These are phyloP conservation scores for Trichonephila clavata DNA, from an alignment of 1,140 invertebrate species.

Conservation along the genomic window DNA sequence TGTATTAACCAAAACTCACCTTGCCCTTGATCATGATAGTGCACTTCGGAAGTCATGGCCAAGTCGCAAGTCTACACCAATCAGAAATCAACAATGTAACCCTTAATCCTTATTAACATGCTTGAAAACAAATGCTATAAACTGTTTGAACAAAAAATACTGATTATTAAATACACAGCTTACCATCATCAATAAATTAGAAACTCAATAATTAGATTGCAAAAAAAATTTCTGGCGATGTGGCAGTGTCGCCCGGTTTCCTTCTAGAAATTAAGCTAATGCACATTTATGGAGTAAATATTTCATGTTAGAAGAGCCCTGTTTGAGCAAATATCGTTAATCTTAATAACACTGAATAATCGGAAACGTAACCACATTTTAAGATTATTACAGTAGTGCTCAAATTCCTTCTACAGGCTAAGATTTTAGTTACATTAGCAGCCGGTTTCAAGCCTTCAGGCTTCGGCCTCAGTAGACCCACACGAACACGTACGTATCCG, in stretches of 20 bases:
- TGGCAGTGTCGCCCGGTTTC: constrained; percentile 64
- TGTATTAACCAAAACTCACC: constrained; percentile 63
- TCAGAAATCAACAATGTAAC: constrained; percentile 72
- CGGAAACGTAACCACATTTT: constrained; percentile 37
- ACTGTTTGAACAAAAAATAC: constrained; percentile 53
- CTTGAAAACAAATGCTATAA: constrained; percentile 57
- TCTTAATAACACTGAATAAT: constrained; percentile 46
- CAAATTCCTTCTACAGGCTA: constrained; percentile 16
- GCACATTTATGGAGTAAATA: constrained; percentile 65
- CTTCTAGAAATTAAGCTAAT: constrained; percentile 66
- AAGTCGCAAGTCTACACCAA: constrained; percentile 70
- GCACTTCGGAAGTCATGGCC: constrained; percentile 74
- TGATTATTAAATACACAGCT: constrained; percentile 58
- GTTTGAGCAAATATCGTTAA: constrained; percentile 56
- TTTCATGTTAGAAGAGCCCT: constrained; percentile 28
- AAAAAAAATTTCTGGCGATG: constrained; percentile 70
- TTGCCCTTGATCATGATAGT: constrained; percentile 75
- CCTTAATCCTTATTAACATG: constrained; percentile 65
- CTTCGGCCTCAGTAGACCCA: constrained; percentile 53
- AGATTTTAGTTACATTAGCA: constrained; percentile 56
- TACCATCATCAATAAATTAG: constrained; percentile 61
- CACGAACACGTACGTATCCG: constrained; percentile 72
- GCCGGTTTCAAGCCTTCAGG: constrained; percentile 68
- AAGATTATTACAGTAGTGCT: constrained; percentile 40
- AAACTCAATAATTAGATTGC: constrained; percentile 35